phyloP scores from a whole-genome alignment of 2,797 vertebrate species.

The Xenops minutus region DNA sequence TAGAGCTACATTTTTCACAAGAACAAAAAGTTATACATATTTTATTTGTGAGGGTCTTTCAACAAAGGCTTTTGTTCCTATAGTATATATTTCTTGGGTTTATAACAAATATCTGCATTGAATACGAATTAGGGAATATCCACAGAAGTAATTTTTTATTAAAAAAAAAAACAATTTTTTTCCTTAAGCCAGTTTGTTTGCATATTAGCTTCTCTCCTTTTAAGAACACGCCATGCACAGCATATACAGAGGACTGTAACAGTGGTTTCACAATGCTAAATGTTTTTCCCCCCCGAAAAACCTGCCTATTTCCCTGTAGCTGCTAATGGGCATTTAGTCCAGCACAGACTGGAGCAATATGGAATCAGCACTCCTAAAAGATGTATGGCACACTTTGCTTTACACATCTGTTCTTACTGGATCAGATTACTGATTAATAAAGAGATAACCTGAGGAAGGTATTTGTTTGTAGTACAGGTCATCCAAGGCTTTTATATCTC shows the following conservation, averaged over 20 bases:
- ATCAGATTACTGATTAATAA: not conserved
- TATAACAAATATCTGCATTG: not conserved
- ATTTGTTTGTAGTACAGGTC: not conserved
- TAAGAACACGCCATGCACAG: not conserved
- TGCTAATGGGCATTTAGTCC: not conserved
- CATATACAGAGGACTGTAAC: not conserved
- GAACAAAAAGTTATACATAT: not conserved
- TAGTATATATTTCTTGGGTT: not conserved
- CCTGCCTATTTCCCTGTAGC: not conserved
- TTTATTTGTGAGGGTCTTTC: not conserved
- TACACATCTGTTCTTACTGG: not conserved
- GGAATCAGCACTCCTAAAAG: not conserved
- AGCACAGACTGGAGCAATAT: not conserved
- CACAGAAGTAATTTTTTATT: not conserved
- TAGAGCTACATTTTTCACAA: not conserved
- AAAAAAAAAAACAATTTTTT: not conserved
- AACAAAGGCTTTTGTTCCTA: not conserved
- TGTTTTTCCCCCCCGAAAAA: not conserved
- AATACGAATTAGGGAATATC: not conserved
- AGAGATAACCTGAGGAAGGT: not conserved
- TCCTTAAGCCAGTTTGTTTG: not conserved
- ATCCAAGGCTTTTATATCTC: not conserved
- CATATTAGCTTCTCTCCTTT: not conserved
- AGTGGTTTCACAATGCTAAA: not conserved
- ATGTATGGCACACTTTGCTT: not conserved